Conservation (phyloP, 92 coral and sea anemone genomes). For the Anthopleura xanthogrammica region DNA sequence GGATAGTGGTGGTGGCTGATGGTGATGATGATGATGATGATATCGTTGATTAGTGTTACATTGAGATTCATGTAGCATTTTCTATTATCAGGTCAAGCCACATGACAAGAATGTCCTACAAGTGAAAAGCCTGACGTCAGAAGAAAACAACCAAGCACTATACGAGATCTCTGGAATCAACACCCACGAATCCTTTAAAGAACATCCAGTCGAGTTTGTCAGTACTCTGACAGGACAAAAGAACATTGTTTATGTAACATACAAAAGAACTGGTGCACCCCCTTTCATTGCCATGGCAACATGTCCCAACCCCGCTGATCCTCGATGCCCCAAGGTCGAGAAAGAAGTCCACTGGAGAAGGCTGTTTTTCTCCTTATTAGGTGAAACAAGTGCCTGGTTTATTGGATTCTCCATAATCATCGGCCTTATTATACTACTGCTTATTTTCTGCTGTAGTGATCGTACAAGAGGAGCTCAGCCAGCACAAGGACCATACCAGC, state of each 20-base stretch:
- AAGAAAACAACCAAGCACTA: slow-evolving; percentile 47
- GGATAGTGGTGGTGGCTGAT: not conserved
- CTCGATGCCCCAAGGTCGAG: slow-evolving; percentile 33
- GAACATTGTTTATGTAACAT: slow-evolving; percentile 63
- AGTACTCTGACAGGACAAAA: slow-evolving; percentile 81
- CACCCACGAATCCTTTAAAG: slow-evolving; percentile 65
- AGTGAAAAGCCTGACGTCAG: slow-evolving; percentile 30
- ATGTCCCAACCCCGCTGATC: slow-evolving; percentile 51
- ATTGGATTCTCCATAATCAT: slow-evolving; percentile 73
- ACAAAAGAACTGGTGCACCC: slow-evolving; percentile 38
- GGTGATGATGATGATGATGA: too few relatives aligned
- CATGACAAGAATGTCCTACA: slow-evolving; percentile 56
- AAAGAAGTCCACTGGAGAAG: slow-evolving; percentile 42
- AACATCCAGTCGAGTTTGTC: slow-evolving; percentile 68
- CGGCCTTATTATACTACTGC: slow-evolving; percentile 67
- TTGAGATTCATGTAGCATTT: not conserved
- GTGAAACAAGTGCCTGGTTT: slow-evolving; percentile 86
- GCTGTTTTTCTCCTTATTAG: slow-evolving; percentile 61
- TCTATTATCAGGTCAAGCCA: slow-evolving; percentile 56
- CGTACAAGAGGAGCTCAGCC: slow-evolving; percentile 41
- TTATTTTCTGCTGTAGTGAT: slow-evolving; percentile 70
- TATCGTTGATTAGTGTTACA: not conserved
- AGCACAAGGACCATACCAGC: slow-evolving; percentile 30
- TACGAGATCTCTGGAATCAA: slow-evolving; percentile 62
- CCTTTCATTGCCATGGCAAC: slow-evolving; percentile 26